Evolutionary conservation across 2,113 vertebrate species (phyloP).

Genomic region (Collichthys lucidus): DNA sequence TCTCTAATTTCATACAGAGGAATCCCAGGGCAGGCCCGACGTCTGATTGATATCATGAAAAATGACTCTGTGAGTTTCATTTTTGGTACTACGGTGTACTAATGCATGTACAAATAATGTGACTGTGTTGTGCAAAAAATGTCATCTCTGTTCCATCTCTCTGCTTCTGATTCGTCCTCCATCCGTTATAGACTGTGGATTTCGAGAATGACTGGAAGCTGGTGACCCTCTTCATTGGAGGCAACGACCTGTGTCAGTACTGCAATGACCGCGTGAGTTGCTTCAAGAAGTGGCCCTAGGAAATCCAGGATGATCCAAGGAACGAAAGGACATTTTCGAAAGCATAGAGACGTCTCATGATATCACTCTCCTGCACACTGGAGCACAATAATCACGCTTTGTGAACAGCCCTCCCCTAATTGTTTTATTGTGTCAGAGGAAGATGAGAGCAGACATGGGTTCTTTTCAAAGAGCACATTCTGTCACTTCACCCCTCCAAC

Average conservation of each 20-base stretch:
- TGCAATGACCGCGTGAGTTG: constrained; percentile 88
- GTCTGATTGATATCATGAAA: constrained; percentile 86
- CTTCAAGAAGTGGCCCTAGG: constrained; percentile 9
- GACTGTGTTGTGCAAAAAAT: neutral
- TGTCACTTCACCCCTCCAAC: constrained; percentile 56
- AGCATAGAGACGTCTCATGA: constrained; percentile 57
- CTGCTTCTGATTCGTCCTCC: constrained; percentile 6
- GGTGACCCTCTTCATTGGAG: constrained; percentile 92
- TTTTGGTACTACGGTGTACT: too few relatives aligned
- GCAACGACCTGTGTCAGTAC: constrained; percentile 92
- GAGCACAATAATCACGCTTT: constrained; percentile 73
- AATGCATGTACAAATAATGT: neutral
- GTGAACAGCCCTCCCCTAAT: constrained; percentile 56
- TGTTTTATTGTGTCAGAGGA: constrained; percentile 75
- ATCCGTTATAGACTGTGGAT: constrained; percentile 85
- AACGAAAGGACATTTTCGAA: neutral
- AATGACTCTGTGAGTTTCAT: constrained; percentile 83
- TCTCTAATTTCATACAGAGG: constrained; percentile 77
- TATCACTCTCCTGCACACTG: constrained; percentile 64
- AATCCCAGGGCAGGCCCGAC: constrained; percentile 86
- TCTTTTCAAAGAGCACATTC: constrained; percentile 73
- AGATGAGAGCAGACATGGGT: constrained; percentile 72
- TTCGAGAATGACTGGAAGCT: constrained; percentile 95
- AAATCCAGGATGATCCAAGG: neutral
- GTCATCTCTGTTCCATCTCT: neutral